phyloP scores from a whole-genome alignment of 2,113 vertebrate species.

The Xerus inauris region DNA sequence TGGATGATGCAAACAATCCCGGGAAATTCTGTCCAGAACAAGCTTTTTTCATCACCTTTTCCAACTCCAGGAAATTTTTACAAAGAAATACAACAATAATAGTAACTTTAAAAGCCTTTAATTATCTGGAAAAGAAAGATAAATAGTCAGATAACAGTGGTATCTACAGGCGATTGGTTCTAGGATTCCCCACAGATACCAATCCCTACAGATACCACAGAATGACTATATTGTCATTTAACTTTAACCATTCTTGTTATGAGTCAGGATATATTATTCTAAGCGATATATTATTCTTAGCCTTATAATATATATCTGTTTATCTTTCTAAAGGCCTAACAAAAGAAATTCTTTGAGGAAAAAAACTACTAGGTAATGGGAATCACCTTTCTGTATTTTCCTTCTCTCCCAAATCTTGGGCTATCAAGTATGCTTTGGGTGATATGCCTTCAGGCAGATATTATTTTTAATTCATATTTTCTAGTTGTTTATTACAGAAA shows the following conservation, averaged over 20 bases:
- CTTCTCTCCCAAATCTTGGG: background rate
- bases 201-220: background rate
- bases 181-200: background rate
- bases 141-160: background rate
- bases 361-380: background rate
- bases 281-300: no score
- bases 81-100: background rate
- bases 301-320: no score
- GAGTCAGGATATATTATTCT: no score
- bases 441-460: background rate
- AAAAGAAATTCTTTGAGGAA: background rate
- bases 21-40: background rate
- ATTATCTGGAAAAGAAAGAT: background rate
- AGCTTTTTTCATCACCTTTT: background rate
- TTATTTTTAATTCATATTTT: constrained; percentile 12
- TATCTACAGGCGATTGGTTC: background rate
- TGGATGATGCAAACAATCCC: background rate
- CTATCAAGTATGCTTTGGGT: background rate
- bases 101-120: background rate
- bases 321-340: no score
- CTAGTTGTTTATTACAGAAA: background rate
- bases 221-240: no score
- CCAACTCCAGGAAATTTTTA: background rate
- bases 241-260: no score
- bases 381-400: background rate